Conservation (phyloP, 2,113 vertebrate genomes). For the Thunnus maccoyii region DNA sequence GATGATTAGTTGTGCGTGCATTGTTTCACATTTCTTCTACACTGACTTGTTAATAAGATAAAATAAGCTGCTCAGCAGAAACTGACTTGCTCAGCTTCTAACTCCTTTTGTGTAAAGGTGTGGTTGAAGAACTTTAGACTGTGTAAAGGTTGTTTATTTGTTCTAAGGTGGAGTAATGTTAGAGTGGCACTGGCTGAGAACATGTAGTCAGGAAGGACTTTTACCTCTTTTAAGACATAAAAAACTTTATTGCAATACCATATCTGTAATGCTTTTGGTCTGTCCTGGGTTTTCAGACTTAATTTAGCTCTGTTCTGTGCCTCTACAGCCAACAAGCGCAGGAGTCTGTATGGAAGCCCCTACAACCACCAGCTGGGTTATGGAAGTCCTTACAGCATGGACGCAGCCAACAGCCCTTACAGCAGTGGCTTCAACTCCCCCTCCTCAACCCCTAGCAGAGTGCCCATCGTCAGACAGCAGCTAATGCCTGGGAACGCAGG, state of each 20-base stretch:
- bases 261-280: neutral
- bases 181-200: neutral
- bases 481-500: constrained; percentile 92
- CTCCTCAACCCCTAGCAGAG: constrained; percentile 92
- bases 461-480: constrained; percentile 92
- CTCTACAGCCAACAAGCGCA: constrained; percentile 91
- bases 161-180: neutral
- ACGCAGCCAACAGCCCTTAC: constrained; percentile 92
- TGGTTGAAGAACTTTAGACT: neutral
- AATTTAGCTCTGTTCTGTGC: neutral
- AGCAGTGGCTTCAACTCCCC: constrained; percentile 97
- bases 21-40: neutral
- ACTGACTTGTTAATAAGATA: neutral
- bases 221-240: neutral
- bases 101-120: neutral
- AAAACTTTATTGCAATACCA: neutral
- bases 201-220: neutral
- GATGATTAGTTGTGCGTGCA: no score
- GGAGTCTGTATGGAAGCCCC: constrained; percentile 92
- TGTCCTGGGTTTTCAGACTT: neutral
- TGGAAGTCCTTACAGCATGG: constrained; percentile 91
- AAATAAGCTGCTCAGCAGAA: neutral
- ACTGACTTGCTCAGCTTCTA: neutral
- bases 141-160: neutral
- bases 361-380: constrained; percentile 89